Base-by-base conservation (phyloP, 1,140 invertebrate species). In the Aphelenchoides besseyi region DNA sequence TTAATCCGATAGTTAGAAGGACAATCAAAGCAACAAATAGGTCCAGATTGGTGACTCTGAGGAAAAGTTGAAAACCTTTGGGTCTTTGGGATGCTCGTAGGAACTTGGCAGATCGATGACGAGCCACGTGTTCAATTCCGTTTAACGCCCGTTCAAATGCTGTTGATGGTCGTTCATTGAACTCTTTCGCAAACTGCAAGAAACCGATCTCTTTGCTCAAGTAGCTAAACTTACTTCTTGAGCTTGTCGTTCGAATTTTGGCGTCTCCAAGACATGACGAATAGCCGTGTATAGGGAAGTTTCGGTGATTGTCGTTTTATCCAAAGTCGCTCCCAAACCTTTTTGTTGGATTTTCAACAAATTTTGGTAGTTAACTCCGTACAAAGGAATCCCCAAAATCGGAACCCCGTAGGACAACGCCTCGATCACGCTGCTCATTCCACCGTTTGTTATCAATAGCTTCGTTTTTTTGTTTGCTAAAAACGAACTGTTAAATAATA, bases 341-440 rank as follows among this genome's bases (percentile, higher is more conserved):
- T 76, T 74, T n/a, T 70, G 70, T 53, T 69, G 33, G 9, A 74
- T 75, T 33, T 83, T 84, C 9, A 66, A 30, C 3, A 83, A 29
- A 53, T 82, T 83, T 41, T 74, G 55, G n/a, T 64, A 54, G 59
- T 83, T 83, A 3, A 36, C 53, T 12, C 81, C 81, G 41, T 83
- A 84, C n/a, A 83, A 69, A 30, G 81, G 81, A 61, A 83, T 75
- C 52, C 81, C 80, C 41, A 82, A 55, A 16, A 82, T 74, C 12
- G 81, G 82, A 28, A 84, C 76, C 54, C 82, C 81, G 52, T 84
- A 73, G 16, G 69, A 70, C 53, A 83, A 18, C 2, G 82, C 80
- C 69, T 83, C 81, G 82, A 84, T 82, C 2, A 83, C 41, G 36
- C 79, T 79, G 33, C 64, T 62, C 80, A 80, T 82, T 59, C 81